Evolutionary conservation across 1,140 invertebrate species (phyloP).

Genomic region (Whitmania pigra): DNA sequence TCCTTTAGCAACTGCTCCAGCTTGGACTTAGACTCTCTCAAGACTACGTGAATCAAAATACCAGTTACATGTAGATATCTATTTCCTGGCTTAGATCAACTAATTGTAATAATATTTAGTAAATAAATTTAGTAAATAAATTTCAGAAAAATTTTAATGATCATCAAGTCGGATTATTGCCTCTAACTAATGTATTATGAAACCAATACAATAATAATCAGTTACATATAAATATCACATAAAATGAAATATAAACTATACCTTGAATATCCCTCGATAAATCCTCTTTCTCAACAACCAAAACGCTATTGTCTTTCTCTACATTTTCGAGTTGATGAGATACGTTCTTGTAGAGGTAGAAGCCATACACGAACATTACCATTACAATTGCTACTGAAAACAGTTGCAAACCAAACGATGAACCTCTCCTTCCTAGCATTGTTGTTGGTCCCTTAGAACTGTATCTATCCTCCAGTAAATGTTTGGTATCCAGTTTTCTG

Average conservation of each 20-base stretch:
- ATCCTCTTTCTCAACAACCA: background rate
- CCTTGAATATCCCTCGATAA: background rate
- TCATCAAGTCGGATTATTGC: too few species aligned
- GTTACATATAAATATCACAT: too few species aligned
- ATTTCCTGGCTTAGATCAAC: too few species aligned
- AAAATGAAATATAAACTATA: background rate
- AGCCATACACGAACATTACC: conserved; percentile 8
- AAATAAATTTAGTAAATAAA: too few species aligned
- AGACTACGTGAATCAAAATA: background rate
- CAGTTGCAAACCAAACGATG: conserved; percentile 4
- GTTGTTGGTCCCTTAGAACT: too few species aligned
- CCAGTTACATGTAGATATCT: background rate
- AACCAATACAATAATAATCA: too few species aligned
- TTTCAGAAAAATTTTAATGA: too few species aligned
- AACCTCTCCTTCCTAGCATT: conserved; percentile 1
- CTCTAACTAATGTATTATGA: too few species aligned
- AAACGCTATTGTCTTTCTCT: background rate
- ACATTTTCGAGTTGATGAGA: background rate
- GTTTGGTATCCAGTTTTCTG: too few species aligned
- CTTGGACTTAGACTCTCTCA: conserved; percentile 4
- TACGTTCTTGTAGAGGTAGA: background rate
- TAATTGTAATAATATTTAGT: too few species aligned
- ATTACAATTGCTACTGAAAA: conserved; percentile 3
- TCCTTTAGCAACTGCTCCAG: background rate
- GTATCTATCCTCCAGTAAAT: too few species aligned